Evolutionary conservation across 2,113 vertebrate species (phyloP).

Genomic region (Formicarius rufipectus): DNA sequence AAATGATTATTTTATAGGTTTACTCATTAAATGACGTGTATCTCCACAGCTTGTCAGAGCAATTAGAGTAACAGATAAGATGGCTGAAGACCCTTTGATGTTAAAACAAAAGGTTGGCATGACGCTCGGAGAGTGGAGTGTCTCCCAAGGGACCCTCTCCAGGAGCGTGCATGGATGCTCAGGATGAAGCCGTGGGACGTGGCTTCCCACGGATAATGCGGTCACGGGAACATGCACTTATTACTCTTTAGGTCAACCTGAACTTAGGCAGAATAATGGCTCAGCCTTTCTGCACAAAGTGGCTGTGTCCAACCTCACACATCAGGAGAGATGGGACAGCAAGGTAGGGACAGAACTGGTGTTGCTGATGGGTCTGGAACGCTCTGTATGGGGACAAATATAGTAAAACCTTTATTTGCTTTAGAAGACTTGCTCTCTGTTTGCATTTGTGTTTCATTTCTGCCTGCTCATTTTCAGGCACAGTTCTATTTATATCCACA

Average conservation of each 20-base stretch:
- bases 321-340: background rate
- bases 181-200: background rate
- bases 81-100: constrained; percentile 31
- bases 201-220: background rate
- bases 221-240: background rate
- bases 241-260: background rate
- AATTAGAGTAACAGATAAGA: constrained; percentile 36
- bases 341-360: background rate
- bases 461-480: constrained; percentile 44
- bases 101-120: background rate
- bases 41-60: background rate
- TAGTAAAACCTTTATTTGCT: background rate
- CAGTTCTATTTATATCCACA: constrained; percentile 32
- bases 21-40: constrained; percentile 14
- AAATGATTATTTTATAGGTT: constrained; percentile 49
- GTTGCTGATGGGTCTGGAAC: background rate
- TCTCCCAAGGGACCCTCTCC: background rate
- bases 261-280: background rate
- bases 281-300: background rate
- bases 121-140: background rate
- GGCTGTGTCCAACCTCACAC: background rate
- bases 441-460: constrained; percentile 13
- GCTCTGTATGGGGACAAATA: background rate
- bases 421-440: background rate
- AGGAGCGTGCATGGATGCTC: background rate